Evolutionary conservation across 2,113 vertebrate species (phyloP), one percentile per base, ranked within the genome.

Genomic region (Pachycephala philippinensis): DNA sequence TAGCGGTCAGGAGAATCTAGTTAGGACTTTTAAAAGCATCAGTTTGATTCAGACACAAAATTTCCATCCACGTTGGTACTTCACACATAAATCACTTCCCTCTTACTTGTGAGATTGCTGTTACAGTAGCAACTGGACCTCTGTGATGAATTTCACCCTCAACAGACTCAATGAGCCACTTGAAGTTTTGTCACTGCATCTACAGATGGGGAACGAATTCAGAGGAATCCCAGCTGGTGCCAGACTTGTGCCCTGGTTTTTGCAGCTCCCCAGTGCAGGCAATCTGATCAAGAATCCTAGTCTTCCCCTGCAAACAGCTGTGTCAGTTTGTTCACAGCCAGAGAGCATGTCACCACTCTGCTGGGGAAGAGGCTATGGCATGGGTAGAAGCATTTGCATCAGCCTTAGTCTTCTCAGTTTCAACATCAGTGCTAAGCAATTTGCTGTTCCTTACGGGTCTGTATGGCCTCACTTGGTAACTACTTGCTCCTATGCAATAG

Each of bases 41-140:
- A 0, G 0, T 66, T 88, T 86, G 33, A 54, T 77, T 69, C 20
- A 53, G 31, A 70, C 10, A n/a, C 0, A 0, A 49, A 86, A 68
- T 27, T 90, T 52, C 27, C 22, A 71, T 71, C 18, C 52, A 10
- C 1, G 0, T 31, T 75, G 40, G 31, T 10, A 50, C 9, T 74
- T 61, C 3, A 31, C 63, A 84, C 37, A 31, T 64, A 75, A 84
- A 66, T 68, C 1, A 53, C 17, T 35, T 74, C n/a, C 21, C 44
- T 11, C 17, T 21, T 74, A 31, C 42, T 66, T 60, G 31, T 60
- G 49, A 87, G 39, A 35, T 65, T 71, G 21, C 37, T 50, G 6
- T 37, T 72, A 37, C 0, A 4, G 35, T 28, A 79, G 33, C 19
- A 22, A n/a, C 59, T 28, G 26, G 11, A 77, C 6, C 6, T 52